Base-by-base conservation (phyloP, 1,140 invertebrate species). In the Drosophila mauritiana region DNA sequence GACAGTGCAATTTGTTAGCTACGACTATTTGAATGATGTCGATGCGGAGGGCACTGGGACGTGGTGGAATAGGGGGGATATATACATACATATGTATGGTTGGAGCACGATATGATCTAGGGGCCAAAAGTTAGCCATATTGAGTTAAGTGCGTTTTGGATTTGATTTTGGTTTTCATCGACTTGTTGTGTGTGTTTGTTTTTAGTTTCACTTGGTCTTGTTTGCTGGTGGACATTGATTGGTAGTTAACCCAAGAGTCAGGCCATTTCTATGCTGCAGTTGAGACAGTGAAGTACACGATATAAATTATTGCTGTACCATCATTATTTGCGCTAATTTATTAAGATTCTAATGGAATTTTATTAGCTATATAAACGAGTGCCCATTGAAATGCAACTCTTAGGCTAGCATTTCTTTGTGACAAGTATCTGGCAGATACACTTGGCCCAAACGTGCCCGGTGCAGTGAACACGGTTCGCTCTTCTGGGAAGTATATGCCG, bases 1-100 rank as follows among this genome's bases (percentile, higher is more conserved):
- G 84, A 89, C 84, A 89, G 84, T 84, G 84, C 84, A 89, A 89
- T 89, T 89, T 89, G 84, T 89, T 89, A 89, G 84, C 84, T 58
- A 46, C 73, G 62, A 76, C 61, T 73, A 78, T 89, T 89, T 89
- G 84, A 83, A 89, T 89, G 80, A 84, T 90, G 84, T 89, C 73
- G 73, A 80, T 45, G 36, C 34, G 37, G 15, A 8, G 67, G 25
- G 36, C 0, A 7, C 10, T 11, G 12, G 37, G 4, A 13, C 13
- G 37, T 4, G 20, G 34, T 22, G 36, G n/a, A n/a, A 48, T 39
- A 27, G 17, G 22, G 43, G 17, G 25, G 37, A 31, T 31, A 8
- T 8, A 31, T 31, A 31, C 31, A 31, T 31, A 31, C 8, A 8
- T 10, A 31, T 10, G 31, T 49, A 46, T 52, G 59, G 36, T 37